phyloP scores from a whole-genome alignment of 2,797 vertebrate species.

The Lateolabrax maculatus region DNA sequence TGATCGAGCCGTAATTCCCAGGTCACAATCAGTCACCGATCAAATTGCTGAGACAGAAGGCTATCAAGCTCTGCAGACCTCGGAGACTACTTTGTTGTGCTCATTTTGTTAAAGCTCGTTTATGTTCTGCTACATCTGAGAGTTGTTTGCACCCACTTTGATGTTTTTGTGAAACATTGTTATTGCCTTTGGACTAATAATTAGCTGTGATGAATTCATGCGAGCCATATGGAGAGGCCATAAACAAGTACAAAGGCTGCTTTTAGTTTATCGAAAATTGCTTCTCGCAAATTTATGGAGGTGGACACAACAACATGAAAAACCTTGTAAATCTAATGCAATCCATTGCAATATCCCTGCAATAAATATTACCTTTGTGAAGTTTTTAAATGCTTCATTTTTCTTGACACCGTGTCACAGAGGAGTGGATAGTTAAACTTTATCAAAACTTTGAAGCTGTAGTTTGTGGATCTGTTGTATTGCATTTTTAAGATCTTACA shows the following conservation, averaged over 20 bases:
- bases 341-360: constrained; percentile 61
- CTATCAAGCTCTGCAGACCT: constrained; percentile 65
- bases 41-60: constrained; percentile 60
- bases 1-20: constrained; percentile 39
- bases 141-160: constrained; percentile 70
- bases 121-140: constrained; percentile 68
- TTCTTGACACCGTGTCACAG: constrained; percentile 20
- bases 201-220: constrained; percentile 68
- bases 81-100: constrained; percentile 69
- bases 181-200: constrained; percentile 80
- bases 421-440: constrained; percentile 2
- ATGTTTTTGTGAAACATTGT: constrained; percentile 70
- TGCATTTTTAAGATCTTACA: neutral
- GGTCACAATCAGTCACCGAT: constrained; percentile 64
- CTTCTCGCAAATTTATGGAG: constrained; percentile 54
- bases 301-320: constrained; percentile 59
- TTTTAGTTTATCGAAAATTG: constrained; percentile 67
- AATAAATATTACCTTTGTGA: constrained; percentile 49
- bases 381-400: constrained; percentile 28
- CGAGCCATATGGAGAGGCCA: constrained; percentile 61
- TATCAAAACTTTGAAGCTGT: constrained; percentile 26
- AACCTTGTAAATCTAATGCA: constrained; percentile 52
- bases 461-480: neutral
- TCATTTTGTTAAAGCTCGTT: constrained; percentile 67
- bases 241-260: constrained; percentile 75